Conservation (phyloP, 2,113 vertebrate species). For the Nothocercus nigrocapillus region DNA sequence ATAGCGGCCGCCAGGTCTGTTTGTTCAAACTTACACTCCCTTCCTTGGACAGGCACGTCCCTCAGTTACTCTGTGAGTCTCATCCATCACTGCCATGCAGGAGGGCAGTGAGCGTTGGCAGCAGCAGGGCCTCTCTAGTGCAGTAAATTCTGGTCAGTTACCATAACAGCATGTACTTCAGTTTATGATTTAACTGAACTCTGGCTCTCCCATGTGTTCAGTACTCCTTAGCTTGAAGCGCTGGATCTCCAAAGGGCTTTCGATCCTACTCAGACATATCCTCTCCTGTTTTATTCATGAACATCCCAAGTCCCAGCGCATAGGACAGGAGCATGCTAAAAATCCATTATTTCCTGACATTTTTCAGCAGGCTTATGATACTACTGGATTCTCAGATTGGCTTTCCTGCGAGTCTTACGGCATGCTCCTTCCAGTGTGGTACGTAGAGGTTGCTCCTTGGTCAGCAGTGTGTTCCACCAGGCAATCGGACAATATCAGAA, state of each 20-base stretch:
- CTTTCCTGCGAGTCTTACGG: neutral
- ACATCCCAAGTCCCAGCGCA: neutral
- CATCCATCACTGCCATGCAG: neutral
- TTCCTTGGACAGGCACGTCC: neutral
- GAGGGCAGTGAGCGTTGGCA: neutral
- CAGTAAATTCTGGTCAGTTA: neutral
- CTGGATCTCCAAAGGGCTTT: neutral
- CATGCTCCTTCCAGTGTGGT: neutral
- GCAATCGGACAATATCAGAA: too few relatives aligned
- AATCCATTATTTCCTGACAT: neutral
- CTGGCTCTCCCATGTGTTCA: neutral
- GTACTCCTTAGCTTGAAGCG: neutral
- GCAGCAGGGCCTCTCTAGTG: neutral
- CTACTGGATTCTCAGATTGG: neutral
- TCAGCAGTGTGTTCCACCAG: neutral
- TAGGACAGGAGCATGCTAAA: neutral
- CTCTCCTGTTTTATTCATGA: neutral
- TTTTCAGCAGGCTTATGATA: neutral
- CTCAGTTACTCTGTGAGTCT: neutral
- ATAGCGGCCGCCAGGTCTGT: neutral
- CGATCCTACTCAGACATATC: rapidly evolving
- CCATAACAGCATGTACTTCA: rapidly evolving
- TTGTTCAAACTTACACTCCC: neutral
- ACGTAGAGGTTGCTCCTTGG: neutral
- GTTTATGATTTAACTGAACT: neutral